Percentiles rank a stretch among this genome's conserved stretches.
Evolutionary conservation across 1,140 invertebrate genomes (phyloP).

Genomic region (Platorchestia sp.): DNA sequence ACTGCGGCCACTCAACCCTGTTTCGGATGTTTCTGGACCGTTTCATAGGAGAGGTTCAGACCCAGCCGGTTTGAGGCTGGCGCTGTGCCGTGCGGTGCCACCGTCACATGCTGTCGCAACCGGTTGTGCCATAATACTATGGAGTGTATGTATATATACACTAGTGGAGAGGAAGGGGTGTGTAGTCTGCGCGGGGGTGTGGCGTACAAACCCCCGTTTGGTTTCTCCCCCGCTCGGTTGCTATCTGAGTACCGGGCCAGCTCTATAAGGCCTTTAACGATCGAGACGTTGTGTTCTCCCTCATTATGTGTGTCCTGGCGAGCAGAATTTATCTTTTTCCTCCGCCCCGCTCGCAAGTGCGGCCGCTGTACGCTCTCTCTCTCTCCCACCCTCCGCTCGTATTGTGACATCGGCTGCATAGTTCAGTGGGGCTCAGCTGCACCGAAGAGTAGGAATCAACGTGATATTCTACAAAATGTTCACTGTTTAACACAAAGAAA

Average conservation of each 20-base stretch:
- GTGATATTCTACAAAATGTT: background rate
- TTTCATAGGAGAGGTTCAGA: background rate
- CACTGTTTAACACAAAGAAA: background rate
- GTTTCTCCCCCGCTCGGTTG: slow-evolving; percentile 1
- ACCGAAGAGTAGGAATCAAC: background rate
- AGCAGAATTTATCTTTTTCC: background rate
- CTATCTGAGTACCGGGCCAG: background rate
- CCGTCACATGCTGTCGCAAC: background rate
- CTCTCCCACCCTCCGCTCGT: background rate
- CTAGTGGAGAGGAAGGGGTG: background rate
- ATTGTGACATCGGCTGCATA: background rate
- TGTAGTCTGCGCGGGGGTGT: background rate
- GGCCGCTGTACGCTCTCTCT: background rate
- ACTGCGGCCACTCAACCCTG: background rate
- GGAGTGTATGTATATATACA: background rate
- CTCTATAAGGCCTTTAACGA: background rate
- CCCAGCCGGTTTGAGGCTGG: background rate
- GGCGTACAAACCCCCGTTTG: background rate
- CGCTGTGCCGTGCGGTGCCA: background rate
- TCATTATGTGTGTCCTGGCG: background rate
- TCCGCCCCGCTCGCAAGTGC: background rate
- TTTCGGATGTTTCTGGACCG: background rate
- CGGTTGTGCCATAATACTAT: background rate
- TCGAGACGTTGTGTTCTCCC: slow-evolving; percentile 12
- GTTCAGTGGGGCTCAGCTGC: background rate